Percentiles rank a stretch among this genome's conserved stretches.
These are phyloP conservation scores for Luperina testacea DNA, from an alignment of 2,888 invertebrate species.

Conservation along the genomic window DNA sequence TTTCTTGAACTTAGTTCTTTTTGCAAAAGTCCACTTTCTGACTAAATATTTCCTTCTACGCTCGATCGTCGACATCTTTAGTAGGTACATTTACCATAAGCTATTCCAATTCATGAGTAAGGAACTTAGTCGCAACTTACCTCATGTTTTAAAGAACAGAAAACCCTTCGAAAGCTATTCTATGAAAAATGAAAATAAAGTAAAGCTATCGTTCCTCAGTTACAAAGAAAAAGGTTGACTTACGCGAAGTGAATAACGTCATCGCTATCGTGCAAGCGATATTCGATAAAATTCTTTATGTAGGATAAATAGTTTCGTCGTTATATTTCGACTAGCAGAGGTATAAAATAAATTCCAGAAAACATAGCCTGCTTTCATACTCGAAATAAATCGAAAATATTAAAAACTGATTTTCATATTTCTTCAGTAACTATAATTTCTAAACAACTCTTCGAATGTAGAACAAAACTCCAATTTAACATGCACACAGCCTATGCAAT, in stretches of 20 bases:
- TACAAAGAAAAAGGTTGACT: conserved; percentile 52
- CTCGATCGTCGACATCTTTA: conserved; percentile 12
- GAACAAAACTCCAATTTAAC: conserved; percentile 33
- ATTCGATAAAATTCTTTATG: conserved; percentile 47
- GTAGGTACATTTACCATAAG: conserved; percentile 10
- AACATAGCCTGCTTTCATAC: neutral
- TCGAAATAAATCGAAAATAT: conserved; percentile 1
- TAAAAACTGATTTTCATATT: neutral
- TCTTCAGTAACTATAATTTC: neutral
- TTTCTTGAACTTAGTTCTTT: too few relatives aligned
- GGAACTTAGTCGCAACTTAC: conserved; percentile 30
- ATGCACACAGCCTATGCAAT: conserved; percentile 49
- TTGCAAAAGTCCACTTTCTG: neutral
- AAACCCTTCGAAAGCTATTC: conserved; percentile 21
- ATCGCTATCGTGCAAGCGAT: conserved; percentile 32
- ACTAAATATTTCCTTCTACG: neutral
- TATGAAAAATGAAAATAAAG: conserved; percentile 45
- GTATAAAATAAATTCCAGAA: neutral
- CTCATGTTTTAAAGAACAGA: conserved; percentile 56
- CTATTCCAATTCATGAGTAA: conserved; percentile 25
- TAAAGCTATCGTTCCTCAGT: conserved; percentile 32
- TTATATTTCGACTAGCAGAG: neutral
- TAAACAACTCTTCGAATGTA: conserved; percentile 10
- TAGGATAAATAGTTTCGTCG: conserved; percentile 31
- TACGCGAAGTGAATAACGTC: conserved; percentile 42